Evolutionary conservation across 2,888 invertebrate genomes (phyloP), one percentile per base, ranked within the genome.

Genomic region (Andrena praecox): DNA sequence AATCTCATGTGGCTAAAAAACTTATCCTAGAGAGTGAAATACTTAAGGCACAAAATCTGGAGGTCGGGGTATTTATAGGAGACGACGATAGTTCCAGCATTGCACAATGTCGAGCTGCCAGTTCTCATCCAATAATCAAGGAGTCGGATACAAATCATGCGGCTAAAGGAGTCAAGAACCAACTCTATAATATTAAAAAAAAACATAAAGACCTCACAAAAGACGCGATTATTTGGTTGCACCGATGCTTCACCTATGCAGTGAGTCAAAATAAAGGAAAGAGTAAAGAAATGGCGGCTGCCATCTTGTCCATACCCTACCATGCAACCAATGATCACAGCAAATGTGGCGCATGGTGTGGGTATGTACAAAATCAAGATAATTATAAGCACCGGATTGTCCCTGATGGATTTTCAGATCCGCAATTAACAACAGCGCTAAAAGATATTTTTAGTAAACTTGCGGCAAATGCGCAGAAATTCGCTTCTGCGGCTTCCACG

Each of bases 81-180:
- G 89, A 89, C 71, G 85, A 90, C 74, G 90, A 90, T 54, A 88
- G 87, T 35, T 80, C 78, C 0, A 80, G 85, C 2, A 90, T 90
- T 31, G 77, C 85, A 73, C 88, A 88, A 33, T 75, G 77, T 29
- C 77, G 87, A 35, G 69, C 64, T 4, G 81, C 35, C 10, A 77
- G 64, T 66, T 16, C 60, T 20, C 83, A 89, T 66, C 31, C 75
- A 2, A 83, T 90, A 33, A 80, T 2, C 88, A 86, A 56, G 16
- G 78, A 74, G 8, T 80, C 85, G 2, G 77, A 81, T 50, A 68
- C 52, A 73, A 85, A 86, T 56, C 70, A 77, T 60, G 54, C 75
- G 2, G 68, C 71, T 1, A 63, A n/a, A 42, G 68, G 72, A 27
- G 59, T 7, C 64, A 59, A 33, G 73, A 69, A 69, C n/a, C 29